Base-by-base conservation (phyloP, 92 coral and sea anemone species). In the Palythoa caribaeorum region DNA sequence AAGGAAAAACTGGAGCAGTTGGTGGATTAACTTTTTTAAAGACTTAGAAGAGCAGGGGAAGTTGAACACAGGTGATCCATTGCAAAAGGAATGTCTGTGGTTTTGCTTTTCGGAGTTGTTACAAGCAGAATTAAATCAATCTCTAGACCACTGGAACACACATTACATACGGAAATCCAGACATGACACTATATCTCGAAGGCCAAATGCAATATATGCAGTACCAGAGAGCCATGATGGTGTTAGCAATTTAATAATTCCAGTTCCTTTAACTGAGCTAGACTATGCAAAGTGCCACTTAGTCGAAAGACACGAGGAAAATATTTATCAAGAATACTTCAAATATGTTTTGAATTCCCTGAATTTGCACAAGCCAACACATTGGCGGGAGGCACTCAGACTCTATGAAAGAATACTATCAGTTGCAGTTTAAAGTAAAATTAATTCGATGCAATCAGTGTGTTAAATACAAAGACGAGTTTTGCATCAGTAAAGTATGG, bases 341-440 rank as follows among this genome's bases (percentile, higher is more conserved):
- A 48, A 83, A 48, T 89, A 89, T 92, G 90, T 92, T 63, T 11
- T 55, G 38, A 87, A 92, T 44, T 75, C 80, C 71, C 80, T 84
- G 28, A 55, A 80, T 72, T 55, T 89, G 62, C 73, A 62, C 40
- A 54, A 76, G 52, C 90, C 92, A 38, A 74, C 88, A 59, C 90
- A 88, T 38, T 92, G 94, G 90, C 80, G 78, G 50, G 90, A 85
- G 83, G 92, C 92, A 73, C 80, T 92, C 21, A 57, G 87, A 20
- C 83, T 78, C 59, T 78, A 54, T 55, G 70, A 78, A 28, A 59
- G 59, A 21, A 51, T 78, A 51, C 59, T 19, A 78, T 21, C 69
- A 28, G 59, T 78, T 78, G 83, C 70, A 35, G 48, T 51, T 78
- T 63, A 63, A 63, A 63, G 28, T 12, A 60, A 60, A 60, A 60